These are phyloP conservation scores for Hippocampus kuda DNA, from an alignment of 2,797 vertebrate genomes.

Conservation along the genomic window DNA sequence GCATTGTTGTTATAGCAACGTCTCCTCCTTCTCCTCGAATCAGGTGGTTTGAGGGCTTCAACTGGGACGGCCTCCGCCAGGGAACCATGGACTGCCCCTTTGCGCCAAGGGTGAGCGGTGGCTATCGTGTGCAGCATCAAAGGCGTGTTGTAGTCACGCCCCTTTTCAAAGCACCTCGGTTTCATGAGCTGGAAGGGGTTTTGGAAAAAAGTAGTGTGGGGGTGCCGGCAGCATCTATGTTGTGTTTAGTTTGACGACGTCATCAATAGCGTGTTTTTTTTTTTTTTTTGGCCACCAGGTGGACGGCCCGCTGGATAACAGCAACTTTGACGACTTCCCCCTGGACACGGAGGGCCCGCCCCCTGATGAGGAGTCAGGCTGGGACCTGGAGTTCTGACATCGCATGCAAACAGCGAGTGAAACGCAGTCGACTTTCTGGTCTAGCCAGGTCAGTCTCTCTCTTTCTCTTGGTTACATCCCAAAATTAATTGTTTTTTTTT, in stretches of 20 bases:
- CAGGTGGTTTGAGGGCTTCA: constrained; percentile 63
- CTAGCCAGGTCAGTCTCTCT: no score
- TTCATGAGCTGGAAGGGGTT: no score
- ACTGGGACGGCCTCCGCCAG: constrained; percentile 60
- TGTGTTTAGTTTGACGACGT: not conserved
- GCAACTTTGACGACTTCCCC: constrained; percentile 62
- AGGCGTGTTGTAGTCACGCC: not conserved
- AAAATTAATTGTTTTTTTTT: no score
- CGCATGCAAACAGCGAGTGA: no score
- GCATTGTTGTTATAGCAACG: constrained; percentile 24
- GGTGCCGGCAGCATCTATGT: no score
- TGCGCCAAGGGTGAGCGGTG: constrained; percentile 43
- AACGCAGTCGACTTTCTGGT: no score
- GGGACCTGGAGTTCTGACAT: constrained; percentile 56
- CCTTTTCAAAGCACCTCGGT: no score
- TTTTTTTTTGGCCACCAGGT: constrained; percentile 36
- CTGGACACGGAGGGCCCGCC: constrained; percentile 48
- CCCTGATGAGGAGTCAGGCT: constrained; percentile 56
- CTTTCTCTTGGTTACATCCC: no score
- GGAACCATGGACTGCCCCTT: constrained; percentile 49
- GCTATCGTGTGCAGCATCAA: not conserved
- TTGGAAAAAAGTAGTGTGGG: no score
- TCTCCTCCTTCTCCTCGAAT: constrained; percentile 11
- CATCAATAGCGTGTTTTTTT: not conserved
- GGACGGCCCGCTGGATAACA: constrained; percentile 54